Evolutionary conservation across 2,113 vertebrate species (phyloP).

Genomic region (Gorsachius goisagi): DNA sequence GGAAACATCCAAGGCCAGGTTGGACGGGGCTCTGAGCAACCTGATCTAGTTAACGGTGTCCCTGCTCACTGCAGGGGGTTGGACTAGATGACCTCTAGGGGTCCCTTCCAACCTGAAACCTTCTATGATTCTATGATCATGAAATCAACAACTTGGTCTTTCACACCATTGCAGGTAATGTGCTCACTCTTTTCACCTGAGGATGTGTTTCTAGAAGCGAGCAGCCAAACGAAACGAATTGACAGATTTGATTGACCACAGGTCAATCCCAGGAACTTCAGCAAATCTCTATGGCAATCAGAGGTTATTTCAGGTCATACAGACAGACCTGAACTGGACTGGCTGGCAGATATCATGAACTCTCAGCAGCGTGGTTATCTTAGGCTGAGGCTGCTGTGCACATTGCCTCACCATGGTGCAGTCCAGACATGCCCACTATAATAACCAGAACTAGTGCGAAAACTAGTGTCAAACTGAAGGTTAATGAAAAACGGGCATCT

Average conservation of each 20-base stretch:
- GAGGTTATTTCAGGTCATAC: neutral
- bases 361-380: neutral
- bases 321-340: neutral
- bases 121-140: too few relatives aligned
- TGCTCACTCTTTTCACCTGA: neutral
- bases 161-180: neutral
- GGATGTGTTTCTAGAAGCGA: neutral
- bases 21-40: too few relatives aligned
- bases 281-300: neutral
- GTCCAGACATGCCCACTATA: neutral
- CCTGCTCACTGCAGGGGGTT: too few relatives aligned
- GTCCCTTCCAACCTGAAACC: too few relatives aligned
- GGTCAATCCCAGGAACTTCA: neutral
- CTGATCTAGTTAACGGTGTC: too few relatives aligned
- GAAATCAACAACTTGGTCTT: neutral
- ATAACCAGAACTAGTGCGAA: neutral
- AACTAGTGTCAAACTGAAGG: neutral
- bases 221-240: neutral
- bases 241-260: too few relatives aligned
- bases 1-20: too few relatives aligned
- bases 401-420: neutral
- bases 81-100: too few relatives aligned
- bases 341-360: neutral
- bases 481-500: neutral
- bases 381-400: neutral